A percentile compares a stretch with the other conserved stretches of the same genome.
These are phyloP conservation scores for Peucedramus taeniatus DNA, from an alignment of 2,113 vertebrate genomes.

Conservation along the genomic window DNA sequence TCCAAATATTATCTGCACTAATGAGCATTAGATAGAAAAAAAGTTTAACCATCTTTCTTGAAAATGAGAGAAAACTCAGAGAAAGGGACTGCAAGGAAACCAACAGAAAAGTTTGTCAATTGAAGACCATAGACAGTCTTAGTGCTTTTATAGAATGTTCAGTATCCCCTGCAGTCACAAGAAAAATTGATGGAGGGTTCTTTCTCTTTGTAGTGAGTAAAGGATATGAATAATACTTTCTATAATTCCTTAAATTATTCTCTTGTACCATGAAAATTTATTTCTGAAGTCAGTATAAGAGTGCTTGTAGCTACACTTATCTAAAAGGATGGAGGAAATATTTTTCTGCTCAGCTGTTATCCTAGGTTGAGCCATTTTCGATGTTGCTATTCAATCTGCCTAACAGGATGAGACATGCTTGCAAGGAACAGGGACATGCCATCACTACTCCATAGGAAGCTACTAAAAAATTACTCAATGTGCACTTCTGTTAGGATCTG, in stretches of 20 bases:
- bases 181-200: not conserved
- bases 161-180: not conserved
- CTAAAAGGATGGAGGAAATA: not conserved
- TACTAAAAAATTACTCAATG: not conserved
- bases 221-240: not conserved
- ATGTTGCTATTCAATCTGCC: not conserved
- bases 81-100: not conserved
- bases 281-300: not conserved
- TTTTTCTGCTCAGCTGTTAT: not conserved
- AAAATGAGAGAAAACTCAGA: not conserved
- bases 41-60: not conserved
- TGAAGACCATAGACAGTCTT: not conserved
- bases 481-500: not conserved
- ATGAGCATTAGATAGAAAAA: not conserved
- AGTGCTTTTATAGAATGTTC: not conserved
- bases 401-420: not conserved
- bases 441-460: not conserved
- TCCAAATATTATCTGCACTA: not conserved
- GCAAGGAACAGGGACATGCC: not conserved
- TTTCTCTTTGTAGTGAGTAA: not conserved
- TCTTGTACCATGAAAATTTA: not conserved
- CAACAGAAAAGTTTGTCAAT: not conserved
- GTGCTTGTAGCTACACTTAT: not conserved
- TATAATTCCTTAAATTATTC: not conserved
- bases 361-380: not conserved